Conservation (phyloP, 1,140 invertebrate genomes). For the Ceratina australensis region DNA sequence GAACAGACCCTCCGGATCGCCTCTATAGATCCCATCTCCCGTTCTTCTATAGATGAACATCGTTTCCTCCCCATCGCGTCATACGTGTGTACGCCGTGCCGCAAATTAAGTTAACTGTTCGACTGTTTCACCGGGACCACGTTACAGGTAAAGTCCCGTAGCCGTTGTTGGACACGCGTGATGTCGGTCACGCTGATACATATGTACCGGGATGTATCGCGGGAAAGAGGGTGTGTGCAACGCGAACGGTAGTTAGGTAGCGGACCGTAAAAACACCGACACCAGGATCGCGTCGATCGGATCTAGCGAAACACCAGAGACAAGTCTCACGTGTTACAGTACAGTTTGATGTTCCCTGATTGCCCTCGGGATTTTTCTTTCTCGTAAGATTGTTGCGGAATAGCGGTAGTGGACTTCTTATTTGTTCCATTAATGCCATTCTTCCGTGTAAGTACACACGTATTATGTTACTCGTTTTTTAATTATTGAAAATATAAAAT, state of each 20-base stretch:
- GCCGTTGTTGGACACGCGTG: conserved; percentile 5
- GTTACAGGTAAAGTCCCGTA: conserved; percentile 26
- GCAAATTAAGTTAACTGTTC: conserved; percentile 64
- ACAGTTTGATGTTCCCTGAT: background rate
- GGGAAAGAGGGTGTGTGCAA: conserved; percentile 47
- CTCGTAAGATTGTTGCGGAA: conserved; percentile 3
- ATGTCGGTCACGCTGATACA: too few species aligned
- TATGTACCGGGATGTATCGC: conserved; percentile 2
- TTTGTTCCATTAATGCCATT: too few species aligned
- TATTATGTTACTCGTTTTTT: too few species aligned
- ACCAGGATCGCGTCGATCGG: conserved; percentile 8
- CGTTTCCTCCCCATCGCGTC: conserved; percentile 15
- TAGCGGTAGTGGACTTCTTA: background rate
- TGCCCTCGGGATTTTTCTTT: background rate
- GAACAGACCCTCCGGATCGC: conserved; percentile 9
- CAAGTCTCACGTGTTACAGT: background rate
- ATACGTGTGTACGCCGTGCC: conserved; percentile 3
- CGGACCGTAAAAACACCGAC: conserved; percentile 40
- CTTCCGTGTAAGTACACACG: too few species aligned
- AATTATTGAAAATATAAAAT: too few species aligned
- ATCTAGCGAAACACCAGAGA: background rate
- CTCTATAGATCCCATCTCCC: conserved; percentile 43
- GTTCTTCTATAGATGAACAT: too few species aligned
- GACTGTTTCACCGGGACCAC: conserved; percentile 48
- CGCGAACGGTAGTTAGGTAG: conserved; percentile 52